phyloP scores from a whole-genome alignment of 2,113 vertebrate species.

The Archilochus colubris region DNA sequence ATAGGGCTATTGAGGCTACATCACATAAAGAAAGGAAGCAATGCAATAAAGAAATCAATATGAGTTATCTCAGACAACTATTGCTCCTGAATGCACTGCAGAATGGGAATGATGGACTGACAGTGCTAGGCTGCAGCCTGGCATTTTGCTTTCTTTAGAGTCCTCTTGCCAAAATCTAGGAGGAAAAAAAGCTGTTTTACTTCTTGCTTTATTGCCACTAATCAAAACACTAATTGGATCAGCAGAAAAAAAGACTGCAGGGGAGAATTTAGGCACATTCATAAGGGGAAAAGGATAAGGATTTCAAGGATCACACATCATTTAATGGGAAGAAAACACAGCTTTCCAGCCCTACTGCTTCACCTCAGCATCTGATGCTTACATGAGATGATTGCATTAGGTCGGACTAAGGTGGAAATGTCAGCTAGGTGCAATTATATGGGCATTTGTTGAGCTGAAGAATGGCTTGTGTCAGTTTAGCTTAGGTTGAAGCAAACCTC shows the following conservation, averaged over 20 bases:
- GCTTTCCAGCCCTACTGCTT: not conserved
- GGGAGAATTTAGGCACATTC: not conserved
- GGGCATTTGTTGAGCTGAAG: not conserved
- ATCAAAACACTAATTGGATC: not conserved
- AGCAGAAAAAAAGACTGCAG: not conserved
- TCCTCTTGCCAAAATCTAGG: not conserved
- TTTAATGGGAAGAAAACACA: not conserved
- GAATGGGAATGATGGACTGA: not conserved
- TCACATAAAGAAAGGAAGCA: constrained; percentile 47
- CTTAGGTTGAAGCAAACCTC: not conserved
- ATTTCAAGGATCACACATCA: not conserved
- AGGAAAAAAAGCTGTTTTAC: not conserved
- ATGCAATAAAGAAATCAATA: constrained; percentile 50
- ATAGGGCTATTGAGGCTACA: constrained; percentile 32
- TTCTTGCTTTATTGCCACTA: constrained; percentile 1
- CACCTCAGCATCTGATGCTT: not conserved
- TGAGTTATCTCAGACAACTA: constrained; percentile 33
- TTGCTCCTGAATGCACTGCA: not conserved
- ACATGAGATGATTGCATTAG: not conserved
- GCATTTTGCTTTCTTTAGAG: constrained; percentile 7
- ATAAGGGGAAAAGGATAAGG: not conserved
- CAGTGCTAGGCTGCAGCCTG: not conserved
- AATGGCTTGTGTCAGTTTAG: not conserved
- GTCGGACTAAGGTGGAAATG: not conserved
- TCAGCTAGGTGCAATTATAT: not conserved